Base-by-base conservation (phyloP, 2,797 vertebrate species). In the Adelosebastes latens region DNA sequence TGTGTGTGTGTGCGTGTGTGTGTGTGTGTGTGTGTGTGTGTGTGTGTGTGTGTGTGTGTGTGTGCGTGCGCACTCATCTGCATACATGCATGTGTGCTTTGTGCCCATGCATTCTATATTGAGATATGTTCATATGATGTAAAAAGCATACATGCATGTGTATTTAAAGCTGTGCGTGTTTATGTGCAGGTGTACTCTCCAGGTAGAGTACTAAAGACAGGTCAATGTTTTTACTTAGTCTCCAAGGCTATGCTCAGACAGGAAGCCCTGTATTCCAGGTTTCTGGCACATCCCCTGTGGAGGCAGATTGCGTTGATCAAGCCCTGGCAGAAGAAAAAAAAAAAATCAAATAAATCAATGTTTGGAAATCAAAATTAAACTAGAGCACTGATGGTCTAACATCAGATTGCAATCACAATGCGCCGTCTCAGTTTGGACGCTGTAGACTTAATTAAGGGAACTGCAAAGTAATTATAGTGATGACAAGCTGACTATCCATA, bases 401-500 rank as follows among this genome's bases (percentile, higher is more conserved):
- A 75, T 77, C 67, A 60, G 59, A 61, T 72, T 61, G 25, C 76
- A 74, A 84, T 71, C 58, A 52, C 61, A 72, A 67, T 56, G 22
- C 61, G 67, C 13, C 27, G 39, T 61, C 46, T 81, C 58, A 66
- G 65, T 75, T 74, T 73, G 65, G 59, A 76, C 1, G n/a, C 62
- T 65, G 59, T 68, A 63, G 36, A 75, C 72, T 81, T 86, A 79
- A 89, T 84, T 81, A 85, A 52, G 68, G 36, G 56, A 76, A 60
- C 31, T 70, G 63, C 73, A 69, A 83, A 79, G 62, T 84, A 84
- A 86, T 86, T 79, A 66, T 3, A n/a, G 25, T 13, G 61, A 83
- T 77, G 79, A 56, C 70, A 81, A 71, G 34, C 55, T 65, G 66
- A 76, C 84, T 77, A 66, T 34, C 16, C 25, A 58, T 53, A 53